These are phyloP conservation scores for Steatornis caripensis DNA, from an alignment of 2,113 vertebrate genomes.

Conservation along the genomic window DNA sequence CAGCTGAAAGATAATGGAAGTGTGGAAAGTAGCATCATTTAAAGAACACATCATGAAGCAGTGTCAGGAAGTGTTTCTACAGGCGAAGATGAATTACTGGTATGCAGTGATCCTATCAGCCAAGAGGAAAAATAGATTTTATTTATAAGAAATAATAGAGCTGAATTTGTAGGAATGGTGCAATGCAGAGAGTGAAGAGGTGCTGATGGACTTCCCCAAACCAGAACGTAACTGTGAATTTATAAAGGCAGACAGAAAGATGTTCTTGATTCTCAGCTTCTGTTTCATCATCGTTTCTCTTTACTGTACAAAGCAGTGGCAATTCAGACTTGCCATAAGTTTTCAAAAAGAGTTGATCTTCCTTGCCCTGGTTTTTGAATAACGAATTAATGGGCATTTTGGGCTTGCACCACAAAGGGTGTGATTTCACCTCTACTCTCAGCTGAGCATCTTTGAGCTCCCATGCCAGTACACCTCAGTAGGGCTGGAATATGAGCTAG, in stretches of 20 bases:
- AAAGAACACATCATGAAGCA: neutral
- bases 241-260: neutral
- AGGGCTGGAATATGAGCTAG: neutral
- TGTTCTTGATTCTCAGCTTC: neutral
- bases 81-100: neutral
- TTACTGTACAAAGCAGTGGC: neutral
- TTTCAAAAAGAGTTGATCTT: neutral
- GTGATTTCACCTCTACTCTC: neutral
- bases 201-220: neutral
- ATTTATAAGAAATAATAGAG: neutral
- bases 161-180: neutral
- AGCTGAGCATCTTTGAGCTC: neutral
- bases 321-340: neutral
- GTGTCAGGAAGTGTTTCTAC: neutral
- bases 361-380: neutral
- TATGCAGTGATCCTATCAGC: neutral
- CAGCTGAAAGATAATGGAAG: neutral
- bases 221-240: accelerated
- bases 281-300: neutral
- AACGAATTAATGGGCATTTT: neutral
- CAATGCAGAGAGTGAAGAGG: neutral
- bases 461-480: neutral
- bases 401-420: neutral
- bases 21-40: neutral
- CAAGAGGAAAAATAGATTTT: neutral